These are phyloP conservation scores for Troides aeacus DNA, from an alignment of 2,888 invertebrate species.

Conservation along the genomic window DNA sequence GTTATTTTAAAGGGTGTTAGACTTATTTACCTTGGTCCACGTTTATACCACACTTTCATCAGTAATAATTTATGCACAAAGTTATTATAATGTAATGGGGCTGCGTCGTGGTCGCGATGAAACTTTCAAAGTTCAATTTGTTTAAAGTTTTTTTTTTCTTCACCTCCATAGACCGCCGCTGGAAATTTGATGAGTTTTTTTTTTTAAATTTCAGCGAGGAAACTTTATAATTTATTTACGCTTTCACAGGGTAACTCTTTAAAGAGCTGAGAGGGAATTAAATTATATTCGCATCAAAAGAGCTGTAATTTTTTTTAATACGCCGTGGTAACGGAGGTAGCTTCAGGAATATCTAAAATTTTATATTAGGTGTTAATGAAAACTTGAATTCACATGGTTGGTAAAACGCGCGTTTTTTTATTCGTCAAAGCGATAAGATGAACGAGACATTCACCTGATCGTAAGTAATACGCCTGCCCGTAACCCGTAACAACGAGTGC, in stretches of 20 bases:
- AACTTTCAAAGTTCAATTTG: constrained; percentile 9
- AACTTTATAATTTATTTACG: constrained; percentile 28
- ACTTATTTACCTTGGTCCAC: too few species aligned
- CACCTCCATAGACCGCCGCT: constrained; percentile 9
- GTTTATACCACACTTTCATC: neutral
- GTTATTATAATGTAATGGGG: constrained; percentile 2
- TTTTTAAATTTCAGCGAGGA: constrained; percentile 17
- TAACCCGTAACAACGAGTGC: too few species aligned
- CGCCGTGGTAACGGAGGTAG: neutral
- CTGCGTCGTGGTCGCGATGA: neutral
- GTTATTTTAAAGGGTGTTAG: too few species aligned
- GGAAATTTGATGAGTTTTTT: constrained; percentile 20
- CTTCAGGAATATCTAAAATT: neutral
- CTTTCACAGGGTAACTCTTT: constrained; percentile 17
- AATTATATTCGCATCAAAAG: constrained; percentile 24
- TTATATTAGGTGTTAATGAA: neutral
- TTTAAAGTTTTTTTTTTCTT: constrained; percentile 7
- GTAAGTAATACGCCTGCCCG: too few species aligned
- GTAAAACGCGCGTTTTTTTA: too few species aligned
- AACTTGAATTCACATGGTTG: neutral
- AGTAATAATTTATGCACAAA: neutral
- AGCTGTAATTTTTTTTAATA: constrained; percentile 11
- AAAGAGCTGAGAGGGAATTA: constrained; percentile 19
- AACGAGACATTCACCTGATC: too few species aligned
- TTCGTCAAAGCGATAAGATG: too few species aligned